These are phyloP conservation scores for Hypercompe scribonia DNA, from an alignment of 2,888 invertebrate species.

Conservation along the genomic window DNA sequence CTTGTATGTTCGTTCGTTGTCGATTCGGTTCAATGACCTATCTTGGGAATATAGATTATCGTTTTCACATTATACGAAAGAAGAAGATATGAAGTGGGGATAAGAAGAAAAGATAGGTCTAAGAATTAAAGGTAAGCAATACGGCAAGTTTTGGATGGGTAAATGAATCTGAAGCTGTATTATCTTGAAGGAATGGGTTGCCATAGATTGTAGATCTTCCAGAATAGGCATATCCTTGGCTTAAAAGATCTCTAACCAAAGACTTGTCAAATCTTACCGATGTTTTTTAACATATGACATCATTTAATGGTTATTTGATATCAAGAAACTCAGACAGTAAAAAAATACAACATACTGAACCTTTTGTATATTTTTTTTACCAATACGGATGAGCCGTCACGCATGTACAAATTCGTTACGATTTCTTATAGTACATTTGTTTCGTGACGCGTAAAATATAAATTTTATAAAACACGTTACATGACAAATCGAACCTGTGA, in stretches of 20 bases:
- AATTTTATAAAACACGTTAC: constrained; percentile 34
- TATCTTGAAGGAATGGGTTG: background rate
- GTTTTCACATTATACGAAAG: background rate
- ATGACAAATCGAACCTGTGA: constrained; percentile 39
- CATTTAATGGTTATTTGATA: background rate
- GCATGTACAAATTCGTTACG: constrained; percentile 67
- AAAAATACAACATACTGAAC: constrained; percentile 6
- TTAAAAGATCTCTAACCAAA: background rate
- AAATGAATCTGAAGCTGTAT: background rate
- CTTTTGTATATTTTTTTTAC: constrained; percentile 36
- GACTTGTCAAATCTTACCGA: too few relatives aligned
- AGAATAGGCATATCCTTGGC: background rate
- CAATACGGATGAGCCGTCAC: constrained; percentile 63
- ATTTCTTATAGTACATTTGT: constrained; percentile 63
- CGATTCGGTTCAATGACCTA: background rate
- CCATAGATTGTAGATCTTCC: background rate
- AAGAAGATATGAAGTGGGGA: background rate
- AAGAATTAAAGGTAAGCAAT: background rate
- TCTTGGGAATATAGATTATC: background rate
- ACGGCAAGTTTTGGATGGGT: background rate
- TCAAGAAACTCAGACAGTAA: background rate
- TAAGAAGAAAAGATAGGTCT: background rate
- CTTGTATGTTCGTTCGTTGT: background rate
- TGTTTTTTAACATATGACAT: background rate
- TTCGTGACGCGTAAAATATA: constrained; percentile 59